Base-by-base conservation (phyloP, 2,888 invertebrate species). In the Euzophera pinguis region DNA sequence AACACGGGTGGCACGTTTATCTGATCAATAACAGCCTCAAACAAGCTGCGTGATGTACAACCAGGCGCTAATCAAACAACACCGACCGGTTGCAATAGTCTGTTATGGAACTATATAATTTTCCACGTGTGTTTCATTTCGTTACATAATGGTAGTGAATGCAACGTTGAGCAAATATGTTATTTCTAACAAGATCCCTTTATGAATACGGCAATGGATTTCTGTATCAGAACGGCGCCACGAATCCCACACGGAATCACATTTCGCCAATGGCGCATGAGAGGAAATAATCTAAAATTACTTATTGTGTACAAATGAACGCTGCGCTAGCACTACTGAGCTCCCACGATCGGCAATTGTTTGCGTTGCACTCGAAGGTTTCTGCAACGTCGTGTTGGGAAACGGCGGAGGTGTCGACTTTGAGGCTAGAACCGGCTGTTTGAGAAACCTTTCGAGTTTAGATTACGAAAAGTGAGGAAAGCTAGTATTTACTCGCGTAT, bases 261-360 rank as follows among this genome's bases (percentile, higher is more conserved):
- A 78, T 81, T 81, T 80, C 78, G 75, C 78, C 75, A 72, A 77
- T 75, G 68, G 68, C 71, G 78, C 76, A 76, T 75, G 72, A 73
- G 70, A 78, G 76, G 80, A 78, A 80, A 81, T 77, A 76, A 71
- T 78, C 70, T 71, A 70, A 81, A 78, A 70, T 75, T 71, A 72
- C 74, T 70, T 73, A 79, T 78, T 78, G 75, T 78, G 64, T 71
- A 69, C 63, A 68, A 63, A 67, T 62, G 65, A 78, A 71, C 66
- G 75, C 73, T 71, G 69, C 61, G 69, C 63, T 73, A 68, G 75
- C 75, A 73, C 66, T 70, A 65, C 71, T 64, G 60, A 69, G 69
- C 84, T 86, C 88, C 84, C 86, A 88, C 87, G 85, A 81, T 67
- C 74, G 66, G 67, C 73, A 72, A 85, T 87, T 88, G 87, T 89